phyloP scores from a whole-genome alignment of 2,113 vertebrate species.

The Centropristis striata region DNA sequence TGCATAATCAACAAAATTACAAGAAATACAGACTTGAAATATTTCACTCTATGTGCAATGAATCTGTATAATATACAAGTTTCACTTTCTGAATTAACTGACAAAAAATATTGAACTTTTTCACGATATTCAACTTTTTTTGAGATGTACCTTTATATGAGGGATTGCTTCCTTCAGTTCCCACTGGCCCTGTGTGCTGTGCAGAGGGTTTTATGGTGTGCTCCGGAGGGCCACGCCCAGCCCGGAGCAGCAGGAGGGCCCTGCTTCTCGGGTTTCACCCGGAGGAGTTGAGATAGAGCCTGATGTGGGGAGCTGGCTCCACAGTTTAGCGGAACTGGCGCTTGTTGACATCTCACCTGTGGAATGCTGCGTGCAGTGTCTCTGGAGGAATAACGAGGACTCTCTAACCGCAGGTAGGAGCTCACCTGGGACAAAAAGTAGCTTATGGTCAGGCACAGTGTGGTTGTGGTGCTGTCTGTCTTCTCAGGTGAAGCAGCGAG shows the following conservation, averaged over 20 bases:
- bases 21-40: too few species aligned
- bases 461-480: too few species aligned
- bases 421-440: constrained; percentile 43
- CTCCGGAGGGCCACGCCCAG: constrained; percentile 67
- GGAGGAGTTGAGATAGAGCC: constrained; percentile 17
- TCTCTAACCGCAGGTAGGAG: constrained; percentile 68
- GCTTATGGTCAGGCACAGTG: neutral
- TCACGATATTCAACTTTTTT: too few species aligned
- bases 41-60: too few species aligned
- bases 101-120: too few species aligned
- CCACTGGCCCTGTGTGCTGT: neutral
- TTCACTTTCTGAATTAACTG: too few species aligned
- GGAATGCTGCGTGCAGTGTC: constrained; percentile 64
- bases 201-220: neutral
- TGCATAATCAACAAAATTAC: too few species aligned
- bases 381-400: constrained; percentile 41
- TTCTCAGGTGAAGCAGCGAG: neutral
- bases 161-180: neutral
- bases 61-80: too few species aligned
- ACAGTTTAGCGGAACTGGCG: constrained; percentile 40
- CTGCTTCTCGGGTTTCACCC: constrained; percentile 68
- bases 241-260: constrained; percentile 52
- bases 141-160: neutral
- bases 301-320: constrained; percentile 30
- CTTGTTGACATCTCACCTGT: constrained; percentile 62